These are phyloP conservation scores for Arizona elegans DNA, from an alignment of 2,113 vertebrate genomes.

Conservation along the genomic window DNA sequence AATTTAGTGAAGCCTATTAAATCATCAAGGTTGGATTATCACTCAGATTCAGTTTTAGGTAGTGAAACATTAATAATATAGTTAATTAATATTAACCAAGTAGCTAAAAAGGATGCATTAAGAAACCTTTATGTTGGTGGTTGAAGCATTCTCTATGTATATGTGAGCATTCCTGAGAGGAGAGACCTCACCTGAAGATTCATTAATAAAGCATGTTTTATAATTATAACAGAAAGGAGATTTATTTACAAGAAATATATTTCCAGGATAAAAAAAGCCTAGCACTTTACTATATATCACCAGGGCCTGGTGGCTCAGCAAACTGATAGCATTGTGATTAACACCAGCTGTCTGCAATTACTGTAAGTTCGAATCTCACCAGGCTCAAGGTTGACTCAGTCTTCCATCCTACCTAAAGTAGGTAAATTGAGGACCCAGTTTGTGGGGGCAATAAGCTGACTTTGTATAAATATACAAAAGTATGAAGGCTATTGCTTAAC, in stretches of 20 bases:
- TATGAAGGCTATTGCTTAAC: no score
- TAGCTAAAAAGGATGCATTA: slow-evolving; percentile 38
- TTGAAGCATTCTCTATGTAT: not conserved
- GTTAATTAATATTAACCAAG: slow-evolving; percentile 19
- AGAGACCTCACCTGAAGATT: not conserved
- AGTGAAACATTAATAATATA: slow-evolving; percentile 20
- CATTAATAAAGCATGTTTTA: not conserved
- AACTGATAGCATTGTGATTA: no score
- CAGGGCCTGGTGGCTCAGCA: no score
- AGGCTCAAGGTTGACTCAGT: no score
- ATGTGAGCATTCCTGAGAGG: not conserved
- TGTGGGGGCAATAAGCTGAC: no score
- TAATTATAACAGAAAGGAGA: not conserved
- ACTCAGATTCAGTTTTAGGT: not conserved
- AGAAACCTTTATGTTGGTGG: not conserved
- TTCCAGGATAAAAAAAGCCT: not conserved
- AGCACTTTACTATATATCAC: not conserved
- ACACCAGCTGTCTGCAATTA: no score
- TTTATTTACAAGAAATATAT: not conserved
- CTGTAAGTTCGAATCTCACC: no score
- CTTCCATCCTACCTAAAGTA: no score
- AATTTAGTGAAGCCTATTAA: slow-evolving; percentile 35
- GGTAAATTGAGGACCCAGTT: no score
- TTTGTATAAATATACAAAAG: no score
- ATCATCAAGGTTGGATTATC: slow-evolving; percentile 23